Conservation (phyloP, 2,113 vertebrate species). For the Oreochromis spilurus region DNA sequence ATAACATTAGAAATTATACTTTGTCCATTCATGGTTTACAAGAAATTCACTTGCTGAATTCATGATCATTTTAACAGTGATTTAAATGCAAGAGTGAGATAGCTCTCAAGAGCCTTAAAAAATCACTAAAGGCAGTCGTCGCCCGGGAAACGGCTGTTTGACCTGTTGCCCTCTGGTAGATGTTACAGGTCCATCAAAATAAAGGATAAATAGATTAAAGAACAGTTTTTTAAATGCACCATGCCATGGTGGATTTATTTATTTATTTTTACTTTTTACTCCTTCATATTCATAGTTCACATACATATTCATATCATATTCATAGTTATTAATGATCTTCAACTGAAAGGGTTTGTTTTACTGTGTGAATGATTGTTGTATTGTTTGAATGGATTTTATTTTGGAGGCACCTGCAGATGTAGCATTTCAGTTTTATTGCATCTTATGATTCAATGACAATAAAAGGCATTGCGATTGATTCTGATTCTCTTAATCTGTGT, state of each 20-base stretch:
- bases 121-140: not conserved
- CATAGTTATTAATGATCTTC: not conserved
- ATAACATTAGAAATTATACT: not conserved
- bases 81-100: not conserved
- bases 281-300: not conserved
- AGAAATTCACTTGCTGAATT: not conserved
- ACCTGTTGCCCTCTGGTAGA: not conserved
- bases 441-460: not conserved
- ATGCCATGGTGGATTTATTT: not conserved
- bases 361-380: not conserved
- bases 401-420: not conserved
- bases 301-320: not conserved
- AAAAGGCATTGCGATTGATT: not conserved
- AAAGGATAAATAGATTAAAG: not conserved
- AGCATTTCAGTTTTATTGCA: not conserved
- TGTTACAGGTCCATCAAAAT: not conserved
- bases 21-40: not conserved
- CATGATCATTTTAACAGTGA: not conserved
- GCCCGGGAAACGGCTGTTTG: not conserved
- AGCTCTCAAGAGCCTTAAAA: not conserved
- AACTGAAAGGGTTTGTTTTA: not conserved
- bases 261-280: not conserved
- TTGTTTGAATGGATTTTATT: not conserved
- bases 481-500: not conserved
- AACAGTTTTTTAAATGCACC: not conserved